Percentiles rank a stretch among this genome's conserved stretches.
These are phyloP conservation scores for Bostrychus sinensis DNA, from an alignment of 2,113 vertebrate genomes.

Conservation along the genomic window DNA sequence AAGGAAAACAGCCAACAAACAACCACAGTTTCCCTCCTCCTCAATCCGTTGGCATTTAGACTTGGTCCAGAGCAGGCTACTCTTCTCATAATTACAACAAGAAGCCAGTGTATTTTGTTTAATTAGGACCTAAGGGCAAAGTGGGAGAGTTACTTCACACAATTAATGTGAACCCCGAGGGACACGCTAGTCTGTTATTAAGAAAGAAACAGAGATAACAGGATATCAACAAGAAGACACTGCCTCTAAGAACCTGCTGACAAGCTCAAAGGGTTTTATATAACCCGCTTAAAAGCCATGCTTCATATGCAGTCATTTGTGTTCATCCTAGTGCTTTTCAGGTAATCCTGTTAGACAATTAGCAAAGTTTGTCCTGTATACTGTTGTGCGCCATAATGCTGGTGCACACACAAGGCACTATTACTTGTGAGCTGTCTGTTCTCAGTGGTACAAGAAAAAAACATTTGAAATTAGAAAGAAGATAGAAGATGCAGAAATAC, in stretches of 20 bases:
- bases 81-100: conserved; percentile 50
- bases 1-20: conserved; percentile 19
- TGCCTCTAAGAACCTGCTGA: conserved; percentile 19
- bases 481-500: too few species aligned
- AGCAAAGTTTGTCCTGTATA: neutral
- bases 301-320: neutral
- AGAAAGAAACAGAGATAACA: neutral
- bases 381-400: neutral
- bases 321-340: conserved; percentile 3
- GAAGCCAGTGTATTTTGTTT: conserved; percentile 48
- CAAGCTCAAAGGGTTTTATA: neutral
- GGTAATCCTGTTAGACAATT: conserved; percentile 41
- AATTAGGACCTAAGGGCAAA: conserved; percentile 62
- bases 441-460: neutral
- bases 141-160: conserved; percentile 25
- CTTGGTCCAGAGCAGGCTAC: conserved; percentile 15
- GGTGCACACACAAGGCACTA: conserved; percentile 17
- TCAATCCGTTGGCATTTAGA: conserved; percentile 20
- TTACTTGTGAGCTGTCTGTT: conserved; percentile 42
- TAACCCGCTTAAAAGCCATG: conserved; percentile 1
- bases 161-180: conserved; percentile 28
- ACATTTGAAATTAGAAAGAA: neutral
- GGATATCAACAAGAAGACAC: conserved; percentile 18
- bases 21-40: neutral
- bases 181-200: neutral